Base-by-base conservation (phyloP, 2,888 invertebrate genomes). In the Ichneumoninae sp. region DNA sequence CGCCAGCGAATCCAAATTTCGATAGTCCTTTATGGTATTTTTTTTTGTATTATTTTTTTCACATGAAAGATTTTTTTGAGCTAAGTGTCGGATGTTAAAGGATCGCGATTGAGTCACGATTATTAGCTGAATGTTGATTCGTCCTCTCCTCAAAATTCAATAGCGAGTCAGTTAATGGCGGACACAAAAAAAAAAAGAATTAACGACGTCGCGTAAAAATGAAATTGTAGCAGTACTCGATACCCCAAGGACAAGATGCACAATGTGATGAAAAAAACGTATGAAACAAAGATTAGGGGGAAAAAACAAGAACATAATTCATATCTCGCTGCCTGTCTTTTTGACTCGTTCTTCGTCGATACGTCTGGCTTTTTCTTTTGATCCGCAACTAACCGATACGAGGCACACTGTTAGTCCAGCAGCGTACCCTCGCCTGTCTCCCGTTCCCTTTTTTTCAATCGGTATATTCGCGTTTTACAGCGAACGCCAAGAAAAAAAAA, bases 271-370 rank as follows among this genome's bases (percentile, higher is more conserved):
- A 65, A 57, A 54, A 60, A 87, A 89, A 90, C 84, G 60, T 85
- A 87, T 86, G 80, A 85, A 89, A 89, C 89, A 85, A 89, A 78
- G 80, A 87, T 88, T 87, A 86, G 82, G 84, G 75, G 86, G 87
- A 89, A 60, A 71, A 44, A 16, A 87, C 85, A 86, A 83, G 86
- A 90, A 89, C 87, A 87, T 89, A 89, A 87, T 88, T 87, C 60
- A 50, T 69, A 83, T 68, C 69, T 62, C 78, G 47, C 33, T 50
- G 78, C 77, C 57, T 70, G 44, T 6, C 8, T 19, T 36, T 36
- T 47, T 16, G 44, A 47, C 52, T n/a, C 19, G 6, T 22, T 19
- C 19, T 54, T 8, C 62, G 13, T 62, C 62, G 33, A 62, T 19
- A 44, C 44, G 16, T 6, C 62, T 62, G 62, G 6, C 33, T 33